A percentile compares a stretch with the other conserved stretches of the same genome.
phyloP scores from a whole-genome alignment of 92 coral and sea anemone species.

The Nematostella vectensis region DNA sequence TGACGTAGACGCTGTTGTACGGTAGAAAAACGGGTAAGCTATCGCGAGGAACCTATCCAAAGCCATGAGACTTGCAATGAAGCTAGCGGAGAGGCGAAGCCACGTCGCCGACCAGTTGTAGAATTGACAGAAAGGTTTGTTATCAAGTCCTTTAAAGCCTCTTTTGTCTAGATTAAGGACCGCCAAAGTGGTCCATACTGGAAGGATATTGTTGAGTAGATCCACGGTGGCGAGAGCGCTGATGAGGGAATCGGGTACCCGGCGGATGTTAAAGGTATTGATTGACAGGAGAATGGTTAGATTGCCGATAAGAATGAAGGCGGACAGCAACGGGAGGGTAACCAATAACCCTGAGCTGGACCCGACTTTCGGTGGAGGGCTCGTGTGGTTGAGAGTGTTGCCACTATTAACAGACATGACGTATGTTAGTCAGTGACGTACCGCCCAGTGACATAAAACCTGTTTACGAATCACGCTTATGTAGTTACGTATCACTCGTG shows the following conservation, averaged over 20 bases:
- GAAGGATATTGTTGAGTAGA: constrained; percentile 30
- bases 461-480: too few relatives aligned
- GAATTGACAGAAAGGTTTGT: constrained; percentile 25
- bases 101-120: constrained; percentile 39
- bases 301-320: constrained; percentile 29
- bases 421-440: too few relatives aligned
- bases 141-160: constrained; percentile 17
- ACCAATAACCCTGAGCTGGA: too few relatives aligned
- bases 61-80: constrained; percentile 34
- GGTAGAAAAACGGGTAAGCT: constrained; percentile 25
- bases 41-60: constrained; percentile 25
- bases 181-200: constrained; percentile 22
- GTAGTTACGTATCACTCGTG: too few relatives aligned
- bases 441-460: too few relatives aligned
- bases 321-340: constrained; percentile 30
- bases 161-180: constrained; percentile 12
- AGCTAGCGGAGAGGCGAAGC: constrained; percentile 36
- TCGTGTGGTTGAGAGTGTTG: too few relatives aligned
- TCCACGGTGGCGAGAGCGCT: constrained; percentile 30
- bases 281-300: constrained; percentile 22
- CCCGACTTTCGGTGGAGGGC: too few relatives aligned
- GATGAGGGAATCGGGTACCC: constrained; percentile 40
- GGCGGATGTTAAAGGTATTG: constrained; percentile 19
- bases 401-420: too few relatives aligned
- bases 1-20: constrained; percentile 30